Percentiles rank a stretch among this genome's conserved stretches.
These are phyloP conservation scores for Phycodurus eques DNA, from an alignment of 2,113 vertebrate genomes.

Conservation along the genomic window DNA sequence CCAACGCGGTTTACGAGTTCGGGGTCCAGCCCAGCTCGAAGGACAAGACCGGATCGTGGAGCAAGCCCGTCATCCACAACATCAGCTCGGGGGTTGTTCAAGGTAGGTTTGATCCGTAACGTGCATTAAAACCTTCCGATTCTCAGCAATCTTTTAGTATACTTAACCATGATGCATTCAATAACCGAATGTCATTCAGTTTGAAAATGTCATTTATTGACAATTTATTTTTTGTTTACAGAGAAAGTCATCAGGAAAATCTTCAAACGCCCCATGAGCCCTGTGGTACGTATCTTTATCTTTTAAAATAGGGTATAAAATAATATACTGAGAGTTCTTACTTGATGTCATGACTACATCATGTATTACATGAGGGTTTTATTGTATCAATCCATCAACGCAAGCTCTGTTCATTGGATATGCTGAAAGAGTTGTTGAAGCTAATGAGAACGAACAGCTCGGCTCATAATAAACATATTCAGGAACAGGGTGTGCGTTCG, in stretches of 20 bases:
- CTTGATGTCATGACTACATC: not conserved
- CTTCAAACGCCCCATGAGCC: conserved; percentile 32
- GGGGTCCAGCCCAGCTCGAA: conserved; percentile 85
- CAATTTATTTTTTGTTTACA: conserved; percentile 32
- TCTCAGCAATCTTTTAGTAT: not conserved
- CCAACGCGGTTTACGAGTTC: conserved; percentile 88
- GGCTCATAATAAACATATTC: conserved; percentile 17
- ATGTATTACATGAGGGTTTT: not conserved
- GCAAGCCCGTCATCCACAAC: conserved; percentile 83
- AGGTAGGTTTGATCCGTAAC: conserved; percentile 29
- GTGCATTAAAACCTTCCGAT: not conserved
- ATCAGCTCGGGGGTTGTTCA: conserved; percentile 43
- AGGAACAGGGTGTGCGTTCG: conserved; percentile 26
- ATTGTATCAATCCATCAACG: not conserved
- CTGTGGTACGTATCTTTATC: conserved; percentile 51
- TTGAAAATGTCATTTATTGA: not conserved
- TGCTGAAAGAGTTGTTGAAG: not conserved
- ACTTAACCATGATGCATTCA: not conserved
- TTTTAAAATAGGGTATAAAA: conserved; percentile 2
- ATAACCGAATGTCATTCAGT: not conserved
- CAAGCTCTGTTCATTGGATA: not conserved
- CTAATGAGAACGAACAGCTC: conserved; percentile 14
- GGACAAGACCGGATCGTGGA: conserved; percentile 80
- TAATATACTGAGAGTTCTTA: not conserved
- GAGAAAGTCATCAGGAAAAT: conserved; percentile 55